These are phyloP conservation scores for Merluccius polli DNA, from an alignment of 2,797 vertebrate species.

Conservation along the genomic window DNA sequence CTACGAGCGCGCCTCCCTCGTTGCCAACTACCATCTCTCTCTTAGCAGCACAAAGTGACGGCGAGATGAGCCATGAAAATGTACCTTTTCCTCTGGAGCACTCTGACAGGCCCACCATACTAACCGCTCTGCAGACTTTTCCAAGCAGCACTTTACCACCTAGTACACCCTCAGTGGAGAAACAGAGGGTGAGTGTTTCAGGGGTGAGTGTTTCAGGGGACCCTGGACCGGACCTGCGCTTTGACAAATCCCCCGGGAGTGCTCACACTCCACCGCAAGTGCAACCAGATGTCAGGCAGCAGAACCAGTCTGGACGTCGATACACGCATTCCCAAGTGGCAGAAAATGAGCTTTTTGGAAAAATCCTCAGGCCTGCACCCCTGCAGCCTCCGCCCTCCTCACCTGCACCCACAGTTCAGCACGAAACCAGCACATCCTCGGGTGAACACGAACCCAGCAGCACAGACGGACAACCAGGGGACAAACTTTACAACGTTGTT, in stretches of 20 bases:
- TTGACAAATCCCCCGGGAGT: conserved; percentile 20
- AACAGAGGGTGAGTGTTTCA: conserved; percentile 17
- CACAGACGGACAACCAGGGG: conserved; percentile 6
- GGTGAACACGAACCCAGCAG: conserved; percentile 15
- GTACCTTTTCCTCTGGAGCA: conserved; percentile 4
- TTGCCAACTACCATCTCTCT: not conserved
- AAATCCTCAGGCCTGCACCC: conserved; percentile 26
- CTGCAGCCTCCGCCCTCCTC: conserved; percentile 22
- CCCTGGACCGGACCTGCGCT: conserved; percentile 13
- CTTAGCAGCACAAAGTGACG: not conserved
- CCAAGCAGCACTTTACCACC: conserved; percentile 33
- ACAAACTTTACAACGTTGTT: conserved; percentile 16
- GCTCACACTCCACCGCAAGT: conserved; percentile 21
- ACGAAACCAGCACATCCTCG: conserved; percentile 16
- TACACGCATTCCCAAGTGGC: conserved; percentile 15
- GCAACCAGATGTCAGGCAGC: conserved; percentile 30
- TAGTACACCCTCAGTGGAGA: conserved; percentile 34
- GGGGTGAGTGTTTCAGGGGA: conserved; percentile 26
- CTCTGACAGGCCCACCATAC: conserved; percentile 15
- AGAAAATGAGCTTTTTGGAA: conserved; percentile 21
- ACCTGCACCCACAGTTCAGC: conserved; percentile 16
- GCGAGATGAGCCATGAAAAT: not conserved
- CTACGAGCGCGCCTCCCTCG: not conserved
- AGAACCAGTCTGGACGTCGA: conserved; percentile 28
- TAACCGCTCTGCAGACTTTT: conserved; percentile 34